A percentile compares a stretch with the other conserved stretches of the same genome.
phyloP scores from a whole-genome alignment of 1,140 invertebrate genomes.

The Lepidostoma basale region DNA sequence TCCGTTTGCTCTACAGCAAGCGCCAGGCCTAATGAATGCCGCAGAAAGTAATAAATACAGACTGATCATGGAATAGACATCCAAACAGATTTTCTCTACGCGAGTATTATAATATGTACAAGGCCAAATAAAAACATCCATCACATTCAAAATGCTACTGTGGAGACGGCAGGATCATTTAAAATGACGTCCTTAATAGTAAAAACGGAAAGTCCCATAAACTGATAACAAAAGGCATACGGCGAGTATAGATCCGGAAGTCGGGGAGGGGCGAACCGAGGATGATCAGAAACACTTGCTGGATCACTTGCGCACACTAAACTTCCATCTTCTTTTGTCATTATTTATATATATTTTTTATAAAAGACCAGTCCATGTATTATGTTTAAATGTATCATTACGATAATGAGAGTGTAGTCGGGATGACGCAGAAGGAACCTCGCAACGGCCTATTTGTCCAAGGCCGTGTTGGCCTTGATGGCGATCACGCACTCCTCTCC shows the following conservation, averaged over 20 bases:
- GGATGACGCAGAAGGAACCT: conserved; percentile 18
- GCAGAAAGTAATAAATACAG: neutral
- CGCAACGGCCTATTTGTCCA: conserved; percentile 80
- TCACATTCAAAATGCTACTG: neutral
- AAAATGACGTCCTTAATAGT: conserved; percentile 19
- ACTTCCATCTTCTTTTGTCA: conserved; percentile 45
- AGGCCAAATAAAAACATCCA: conserved; percentile 17
- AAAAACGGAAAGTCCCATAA: conserved; percentile 11
- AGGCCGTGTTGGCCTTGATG: conserved; percentile 90
- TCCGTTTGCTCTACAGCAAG: no score
- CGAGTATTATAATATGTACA: conserved; percentile 22
- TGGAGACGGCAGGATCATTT: conserved; percentile 10
- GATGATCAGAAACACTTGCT: conserved; percentile 42
- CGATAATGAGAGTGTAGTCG: conserved; percentile 44
- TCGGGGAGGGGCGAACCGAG: conserved; percentile 27
- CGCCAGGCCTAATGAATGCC: conserved; percentile 10
- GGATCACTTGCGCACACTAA: conserved; percentile 45
- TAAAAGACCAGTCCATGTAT: conserved; percentile 47
- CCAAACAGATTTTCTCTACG: conserved; percentile 9
- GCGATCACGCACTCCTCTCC: conserved; percentile 93
- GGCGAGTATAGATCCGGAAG: neutral
- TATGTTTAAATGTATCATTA: conserved; percentile 44
- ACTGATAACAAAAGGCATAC: conserved; percentile 22
- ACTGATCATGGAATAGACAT: neutral
- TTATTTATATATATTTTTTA: conserved; percentile 47